These are phyloP conservation scores for Siniperca knerii DNA, from an alignment of 2,113 vertebrate species.

Conservation along the genomic window DNA sequence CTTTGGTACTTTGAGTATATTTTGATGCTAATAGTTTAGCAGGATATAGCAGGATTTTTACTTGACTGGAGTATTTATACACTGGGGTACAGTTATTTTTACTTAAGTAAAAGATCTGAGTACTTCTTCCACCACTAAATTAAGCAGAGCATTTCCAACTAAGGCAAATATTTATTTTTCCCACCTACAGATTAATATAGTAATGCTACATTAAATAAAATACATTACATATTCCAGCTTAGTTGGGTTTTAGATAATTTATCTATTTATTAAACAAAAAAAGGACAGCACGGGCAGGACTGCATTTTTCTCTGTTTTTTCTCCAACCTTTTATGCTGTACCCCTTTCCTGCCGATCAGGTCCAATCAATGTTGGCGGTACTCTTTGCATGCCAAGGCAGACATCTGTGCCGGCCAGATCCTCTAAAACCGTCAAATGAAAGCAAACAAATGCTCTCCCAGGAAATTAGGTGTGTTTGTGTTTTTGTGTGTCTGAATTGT, in stretches of 20 bases:
- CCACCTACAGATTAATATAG: background rate
- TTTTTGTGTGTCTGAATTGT: constrained; percentile 12
- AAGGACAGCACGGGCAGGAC: background rate
- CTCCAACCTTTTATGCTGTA: constrained; percentile 38
- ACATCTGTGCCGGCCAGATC: constrained; percentile 63
- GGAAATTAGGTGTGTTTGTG: constrained; percentile 22
- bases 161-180: background rate
- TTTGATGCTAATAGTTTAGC: background rate
- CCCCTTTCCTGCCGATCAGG: constrained; percentile 44
- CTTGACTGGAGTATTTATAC: background rate
- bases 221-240: background rate
- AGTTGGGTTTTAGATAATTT: constrained; percentile 4
- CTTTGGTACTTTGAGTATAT: background rate
- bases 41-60: background rate
- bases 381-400: constrained; percentile 47
- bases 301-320: constrained; percentile 26
- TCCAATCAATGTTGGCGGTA: constrained; percentile 58
- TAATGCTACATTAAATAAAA: background rate
- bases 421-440: constrained; percentile 60
- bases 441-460: constrained; percentile 66
- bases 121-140: background rate
- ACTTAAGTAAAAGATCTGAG: background rate
- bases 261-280: background rate
- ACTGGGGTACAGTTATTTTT: background rate
- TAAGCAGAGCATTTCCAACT: constrained; percentile 8